Base-by-base conservation (phyloP, 2,797 vertebrate genomes). In the Enoplosus armatus region DNA sequence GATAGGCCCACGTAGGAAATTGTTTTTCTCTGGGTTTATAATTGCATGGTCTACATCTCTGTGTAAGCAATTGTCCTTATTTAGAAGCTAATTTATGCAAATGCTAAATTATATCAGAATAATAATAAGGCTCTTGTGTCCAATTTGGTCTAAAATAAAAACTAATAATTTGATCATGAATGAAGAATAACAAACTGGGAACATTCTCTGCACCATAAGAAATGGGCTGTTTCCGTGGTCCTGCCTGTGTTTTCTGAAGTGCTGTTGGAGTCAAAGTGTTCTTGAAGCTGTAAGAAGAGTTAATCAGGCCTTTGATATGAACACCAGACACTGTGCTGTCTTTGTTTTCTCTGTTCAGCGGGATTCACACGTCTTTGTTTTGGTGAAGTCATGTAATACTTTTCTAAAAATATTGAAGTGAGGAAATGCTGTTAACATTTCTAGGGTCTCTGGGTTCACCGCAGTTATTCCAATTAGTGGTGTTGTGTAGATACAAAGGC, bases 401-500 rank as follows among this genome's bases (percentile, higher is more conserved):
- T 72, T 79, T 79, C 66, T 72, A 54, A 86, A 89, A 87, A 86
- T 81, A 83, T 27, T 77, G 56, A 76, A 61, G 53, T 72, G 35
- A 22, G 62, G 33, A 81, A 60, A 39, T 79, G 53, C 72, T 61
- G 78, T 67, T 50, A 76, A 45, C 66, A 72, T 59, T 51, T 70
- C 56, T 41, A 18, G 2, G 43, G 58, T 64, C 37, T 54, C 43
- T 1, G 31, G 2, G 47, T 79, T 68, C 68, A 11, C 45, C 54
- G 9, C 39, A 80, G 15, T 72, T 55, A 72, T 55, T 59, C 45
- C 24, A 59, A 20, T 55, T 73, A 64, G 26, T 33, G 8, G 29
- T 4, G 27, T 8, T 65, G 60, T 67, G 54, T 27, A n/a, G 55
- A 62, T 51, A 5, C 16, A 24, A 22, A 0, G 35, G 7, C 26